A percentile compares a stretch with the other conserved stretches of the same genome.
Evolutionary conservation across 2,113 vertebrate species (phyloP).

Genomic region (Cichladusa arquata): DNA sequence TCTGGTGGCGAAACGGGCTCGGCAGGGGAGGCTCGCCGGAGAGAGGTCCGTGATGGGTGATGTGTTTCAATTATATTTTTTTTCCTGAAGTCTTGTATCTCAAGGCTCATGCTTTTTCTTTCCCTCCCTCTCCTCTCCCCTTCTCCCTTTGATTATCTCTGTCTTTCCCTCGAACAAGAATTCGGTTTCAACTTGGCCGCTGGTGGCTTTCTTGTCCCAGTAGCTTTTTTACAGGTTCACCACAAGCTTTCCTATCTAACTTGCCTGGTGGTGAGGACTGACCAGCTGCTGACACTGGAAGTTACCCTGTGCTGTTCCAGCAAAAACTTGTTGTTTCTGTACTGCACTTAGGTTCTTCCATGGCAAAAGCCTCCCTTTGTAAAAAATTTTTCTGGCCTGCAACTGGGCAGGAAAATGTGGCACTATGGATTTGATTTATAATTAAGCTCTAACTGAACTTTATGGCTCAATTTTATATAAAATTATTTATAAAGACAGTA

Average conservation of each 20-base stretch:
- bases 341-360: background rate
- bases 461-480: background rate
- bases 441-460: background rate
- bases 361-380: background rate
- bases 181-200: background rate
- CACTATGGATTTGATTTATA: background rate
- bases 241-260: background rate
- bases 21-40: background rate
- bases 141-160: background rate
- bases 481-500: background rate
- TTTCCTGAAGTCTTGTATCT: background rate
- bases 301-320: background rate
- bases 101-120: background rate
- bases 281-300: background rate
- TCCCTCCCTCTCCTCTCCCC: background rate
- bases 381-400: no score
- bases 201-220: background rate
- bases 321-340: background rate
- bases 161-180: background rate
- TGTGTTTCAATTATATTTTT: background rate
- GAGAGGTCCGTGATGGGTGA: fast-evolving
- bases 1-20: background rate
- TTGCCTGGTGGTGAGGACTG: background rate
- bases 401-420: background rate
- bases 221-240: background rate